Evolutionary conservation across 53 echinoderm and acorn worm species (phyloP), one percentile per base, ranked within the genome.

Genomic region (Antedon mediterranea): DNA sequence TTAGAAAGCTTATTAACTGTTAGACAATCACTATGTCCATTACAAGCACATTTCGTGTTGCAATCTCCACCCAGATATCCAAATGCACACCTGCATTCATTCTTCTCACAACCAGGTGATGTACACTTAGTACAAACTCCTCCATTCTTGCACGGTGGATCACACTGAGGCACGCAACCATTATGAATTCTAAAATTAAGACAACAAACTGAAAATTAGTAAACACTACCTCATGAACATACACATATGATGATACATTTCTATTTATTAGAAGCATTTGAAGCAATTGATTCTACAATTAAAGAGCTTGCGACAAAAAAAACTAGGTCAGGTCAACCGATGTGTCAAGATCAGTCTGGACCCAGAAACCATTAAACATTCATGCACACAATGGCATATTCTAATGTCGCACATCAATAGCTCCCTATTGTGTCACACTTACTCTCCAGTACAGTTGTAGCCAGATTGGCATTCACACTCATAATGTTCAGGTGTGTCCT

Each of bases 1-100:
- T 78, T 77, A 5, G 86, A 74, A 13, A 71, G 78, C 32, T 33
- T 43, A 26, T 74, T 80, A 4, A 42, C 81, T 28, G 89, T 85
- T 3, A 71, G 73, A 75, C 98, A 98, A 28, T 86, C 80, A 29
- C 89, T 89, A 79, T 93, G 92, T n/a, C 90, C 86, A 43, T 98
- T 98, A 74, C 98, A 98, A 30, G 88, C 72, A 73, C 98, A 98
- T 33, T 79, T 74, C 0, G 81, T 76, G 72, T 78, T 73, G 77
- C 98, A 98, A 85, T 87, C 81, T 3, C 81, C 72, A 1, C 90
- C 92, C 14, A 88, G 88, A 33, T 86, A 93, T 26, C 98, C 90
- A 41, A 90, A 87, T 34, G 85, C 71, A 74, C 98, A 98, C 32
- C 76, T 44, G 75, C 98, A 98, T 13, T 81, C 34, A 34, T 93